Evolutionary conservation across 2,113 vertebrate species (phyloP), one percentile per base, ranked within the genome.

Genomic region (Brachyhypopomus gauderio): DNA sequence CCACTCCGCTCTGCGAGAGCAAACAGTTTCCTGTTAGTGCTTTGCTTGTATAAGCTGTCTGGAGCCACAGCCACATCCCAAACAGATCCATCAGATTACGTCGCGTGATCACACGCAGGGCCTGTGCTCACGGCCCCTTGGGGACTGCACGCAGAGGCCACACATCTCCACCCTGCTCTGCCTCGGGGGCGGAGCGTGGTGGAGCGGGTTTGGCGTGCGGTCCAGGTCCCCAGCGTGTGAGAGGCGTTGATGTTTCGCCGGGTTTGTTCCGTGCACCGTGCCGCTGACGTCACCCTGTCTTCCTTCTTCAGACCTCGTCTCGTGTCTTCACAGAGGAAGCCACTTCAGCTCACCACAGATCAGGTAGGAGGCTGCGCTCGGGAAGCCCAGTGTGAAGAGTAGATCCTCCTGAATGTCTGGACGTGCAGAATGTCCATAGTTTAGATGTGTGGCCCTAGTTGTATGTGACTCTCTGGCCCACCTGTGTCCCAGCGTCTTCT

Each of bases 271-370:
- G 8, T 66, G 8, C 30, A 25, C 19, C 30, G 0, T 77, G 73
- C 66, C 25, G 34, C 52, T 78, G 11, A 78, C 30, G 14, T 22
- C 17, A 22, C 9, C 59, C 25, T 23, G 0, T 80, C 72, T 79
- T 72, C 52, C 16, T 58, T 27, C 88, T 81, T 1, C 85, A 97
- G 95, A 95, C 86, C 86, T 95, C 7, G 88, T 96, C 76, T 95
- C 95, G 84, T 97, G 96, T 88, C 90, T 94, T 88, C 90, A 91
- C 83, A 91, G 93, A 82, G 96, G 96, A 75, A 95, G 94, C 83
- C 94, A 96, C 86, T 95, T 94, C 76, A 89, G 83, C 63, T 88
- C 87, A 11, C 89, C 91, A 30, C 85, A 84, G 0, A 22, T 96
- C 78, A 95, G 92, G 96, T 96, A 85, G 91, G 93, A 83, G 36